Conservation (phyloP, 2,888 invertebrate species). For the Galeopsomyia nigrocyanea region DNA sequence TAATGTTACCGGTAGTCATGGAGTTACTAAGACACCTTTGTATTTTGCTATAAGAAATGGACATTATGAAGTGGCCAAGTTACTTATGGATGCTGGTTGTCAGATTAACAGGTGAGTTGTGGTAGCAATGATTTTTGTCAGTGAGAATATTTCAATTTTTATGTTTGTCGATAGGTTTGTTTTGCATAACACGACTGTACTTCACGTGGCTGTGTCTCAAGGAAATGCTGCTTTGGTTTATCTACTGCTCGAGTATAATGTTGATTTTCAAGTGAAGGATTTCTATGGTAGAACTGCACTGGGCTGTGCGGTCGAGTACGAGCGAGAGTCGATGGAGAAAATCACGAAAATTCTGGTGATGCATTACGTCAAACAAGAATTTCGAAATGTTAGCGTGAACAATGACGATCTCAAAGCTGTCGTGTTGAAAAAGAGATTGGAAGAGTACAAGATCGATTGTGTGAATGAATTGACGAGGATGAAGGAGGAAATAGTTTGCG, state of each 20-base stretch:
- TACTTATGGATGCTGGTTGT: constrained; percentile 30
- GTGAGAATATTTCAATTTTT: neutral
- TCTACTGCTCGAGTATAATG: constrained; percentile 30
- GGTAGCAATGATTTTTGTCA: neutral
- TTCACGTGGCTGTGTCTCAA: constrained; percentile 28
- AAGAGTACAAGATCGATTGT: neutral
- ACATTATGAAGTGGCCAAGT: constrained; percentile 7
- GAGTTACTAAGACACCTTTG: constrained; percentile 20
- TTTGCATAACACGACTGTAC: constrained; percentile 22
- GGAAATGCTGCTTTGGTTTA: constrained; percentile 2
- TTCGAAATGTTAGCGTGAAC: neutral
- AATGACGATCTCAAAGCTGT: constrained; percentile 14
- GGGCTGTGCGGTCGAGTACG: constrained; percentile 11
- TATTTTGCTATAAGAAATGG: constrained; percentile 28
- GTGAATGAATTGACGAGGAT: constrained; percentile 10
- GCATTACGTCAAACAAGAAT: constrained; percentile 3
- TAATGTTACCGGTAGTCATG: constrained; percentile 17
- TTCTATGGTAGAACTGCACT: constrained; percentile 13
- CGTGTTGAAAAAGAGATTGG: constrained; percentile 2
- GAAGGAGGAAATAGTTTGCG: constrained; percentile 17
- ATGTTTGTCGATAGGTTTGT: constrained; percentile 1
- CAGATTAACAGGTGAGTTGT: constrained; percentile 22
- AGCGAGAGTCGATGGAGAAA: neutral
- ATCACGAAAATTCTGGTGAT: constrained; percentile 1
- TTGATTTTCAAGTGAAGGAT: constrained; percentile 9